Base-by-base conservation (phyloP, 2,888 invertebrate species). In the Phalera bucephala region DNA sequence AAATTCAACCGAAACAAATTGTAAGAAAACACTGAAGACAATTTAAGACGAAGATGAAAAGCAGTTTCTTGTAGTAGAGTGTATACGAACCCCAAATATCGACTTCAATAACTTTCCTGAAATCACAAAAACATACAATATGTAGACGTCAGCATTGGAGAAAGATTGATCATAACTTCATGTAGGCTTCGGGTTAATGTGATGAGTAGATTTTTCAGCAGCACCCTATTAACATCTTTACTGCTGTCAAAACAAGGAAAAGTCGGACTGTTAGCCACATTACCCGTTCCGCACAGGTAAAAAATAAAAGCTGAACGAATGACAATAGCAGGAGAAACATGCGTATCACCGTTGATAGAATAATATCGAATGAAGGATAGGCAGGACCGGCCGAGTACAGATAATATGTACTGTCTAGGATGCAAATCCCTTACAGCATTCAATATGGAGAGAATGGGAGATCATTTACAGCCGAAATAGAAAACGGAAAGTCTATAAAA, bases 61-160 rank as follows among this genome's bases (percentile, higher is more conserved):
- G 64, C 62, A 61, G 72, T 72, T 69, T 60, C 70, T 69, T 53
- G 69, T 62, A 54, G 73, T 64, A 51, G 69, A 74, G 64, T 57
- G 63, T 58, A 77, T 74, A 78, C 66, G 69, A 77, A 77, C 74
- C 74, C 74, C 65, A 73, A 65, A 71, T 73, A 79, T 63, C 52
- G 61, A 80, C 79, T 78, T 80, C 69, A 73, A 75, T 61, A 75
- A 67, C 58, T 67, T 69, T 66, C 79, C 80, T 80, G 80, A 77
- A 81, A 80, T 58, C 73, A 80, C 76, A 81, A 80, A 74, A 80
- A 77, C 57, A 41, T 58, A 72, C 58, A 77, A 64, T 56, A 58
- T 72, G 64, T 68, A 59, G 40, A 43, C 38, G 45, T 43, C 39
- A 39, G 33, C 40, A 41, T 37, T 26, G 45, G 40, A 46, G 33